These are phyloP conservation scores for Poecilia gillii DNA, from an alignment of 2,797 vertebrate genomes.

Conservation along the genomic window DNA sequence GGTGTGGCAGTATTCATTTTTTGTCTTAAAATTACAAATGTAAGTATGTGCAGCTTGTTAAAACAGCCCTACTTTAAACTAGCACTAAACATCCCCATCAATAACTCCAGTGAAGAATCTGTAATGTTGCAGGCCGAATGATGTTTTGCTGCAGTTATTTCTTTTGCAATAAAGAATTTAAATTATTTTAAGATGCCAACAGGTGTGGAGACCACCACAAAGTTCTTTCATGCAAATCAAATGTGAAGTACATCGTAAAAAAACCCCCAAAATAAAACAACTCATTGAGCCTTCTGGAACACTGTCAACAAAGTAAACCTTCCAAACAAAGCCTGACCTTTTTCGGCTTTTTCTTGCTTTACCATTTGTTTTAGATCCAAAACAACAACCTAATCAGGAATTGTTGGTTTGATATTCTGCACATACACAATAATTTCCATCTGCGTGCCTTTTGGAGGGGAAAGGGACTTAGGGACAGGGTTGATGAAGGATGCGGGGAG, in stretches of 20 bases:
- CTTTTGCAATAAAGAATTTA: background rate
- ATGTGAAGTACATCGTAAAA: background rate
- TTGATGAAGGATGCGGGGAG: constrained; percentile 15
- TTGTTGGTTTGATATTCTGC: background rate
- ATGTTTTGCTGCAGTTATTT: background rate
- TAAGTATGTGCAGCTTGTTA: background rate
- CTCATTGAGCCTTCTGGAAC: background rate
- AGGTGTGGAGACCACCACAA: background rate
- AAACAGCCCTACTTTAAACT: background rate
- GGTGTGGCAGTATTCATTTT: background rate
- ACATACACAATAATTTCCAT: constrained; percentile 1
- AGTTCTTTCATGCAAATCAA: background rate
- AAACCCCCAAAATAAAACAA: background rate
- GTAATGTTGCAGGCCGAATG: background rate
- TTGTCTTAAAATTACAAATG: background rate
- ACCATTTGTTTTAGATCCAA: background rate
- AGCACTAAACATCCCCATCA: background rate
- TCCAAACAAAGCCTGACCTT: background rate
- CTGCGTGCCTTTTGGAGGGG: constrained; percentile 1
- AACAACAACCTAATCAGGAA: background rate
- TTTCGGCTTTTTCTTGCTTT: background rate
- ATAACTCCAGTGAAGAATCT: background rate
- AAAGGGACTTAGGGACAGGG: background rate
- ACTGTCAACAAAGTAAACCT: constrained; percentile 2
- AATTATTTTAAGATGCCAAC: background rate